These are phyloP conservation scores for Promerops cafer DNA, from an alignment of 2,113 vertebrate genomes.

Conservation along the genomic window DNA sequence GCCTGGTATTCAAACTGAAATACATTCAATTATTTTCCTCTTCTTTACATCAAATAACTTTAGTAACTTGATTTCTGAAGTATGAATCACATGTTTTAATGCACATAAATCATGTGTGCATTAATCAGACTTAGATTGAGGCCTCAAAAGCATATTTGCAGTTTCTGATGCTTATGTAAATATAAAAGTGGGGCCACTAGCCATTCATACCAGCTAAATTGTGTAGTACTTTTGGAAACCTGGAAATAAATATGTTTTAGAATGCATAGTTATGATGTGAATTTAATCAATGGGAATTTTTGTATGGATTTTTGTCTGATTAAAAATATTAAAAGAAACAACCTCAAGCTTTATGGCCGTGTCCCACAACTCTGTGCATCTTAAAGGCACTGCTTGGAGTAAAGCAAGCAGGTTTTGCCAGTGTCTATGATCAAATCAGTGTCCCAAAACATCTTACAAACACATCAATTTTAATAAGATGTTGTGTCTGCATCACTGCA, in stretches of 20 bases:
- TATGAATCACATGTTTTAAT: not conserved
- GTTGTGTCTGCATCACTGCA: not conserved
- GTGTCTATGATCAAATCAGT: not conserved
- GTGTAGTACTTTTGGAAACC: not conserved
- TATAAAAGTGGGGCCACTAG: not conserved
- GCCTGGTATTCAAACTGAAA: not conserved
- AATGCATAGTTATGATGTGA: not conserved
- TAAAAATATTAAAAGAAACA: not conserved
- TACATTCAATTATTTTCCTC: not conserved
- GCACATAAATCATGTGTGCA: not conserved
- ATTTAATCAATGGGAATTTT: not conserved
- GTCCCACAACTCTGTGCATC: not conserved
- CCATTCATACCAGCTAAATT: not conserved
- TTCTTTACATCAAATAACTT: not conserved
- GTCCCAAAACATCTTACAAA: not conserved
- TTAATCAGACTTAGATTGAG: not conserved
- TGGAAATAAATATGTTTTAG: not conserved
- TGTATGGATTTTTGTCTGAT: not conserved
- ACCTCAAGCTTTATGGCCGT: not conserved
- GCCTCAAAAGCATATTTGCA: not conserved
- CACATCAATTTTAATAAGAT: not conserved
- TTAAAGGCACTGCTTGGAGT: not conserved
- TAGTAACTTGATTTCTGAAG: not conserved
- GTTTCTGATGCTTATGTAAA: not conserved
- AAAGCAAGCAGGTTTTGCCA: not conserved